Evolutionary conservation across 2,797 vertebrate species (phyloP).

Genomic region (Ceryle rudis): DNA sequence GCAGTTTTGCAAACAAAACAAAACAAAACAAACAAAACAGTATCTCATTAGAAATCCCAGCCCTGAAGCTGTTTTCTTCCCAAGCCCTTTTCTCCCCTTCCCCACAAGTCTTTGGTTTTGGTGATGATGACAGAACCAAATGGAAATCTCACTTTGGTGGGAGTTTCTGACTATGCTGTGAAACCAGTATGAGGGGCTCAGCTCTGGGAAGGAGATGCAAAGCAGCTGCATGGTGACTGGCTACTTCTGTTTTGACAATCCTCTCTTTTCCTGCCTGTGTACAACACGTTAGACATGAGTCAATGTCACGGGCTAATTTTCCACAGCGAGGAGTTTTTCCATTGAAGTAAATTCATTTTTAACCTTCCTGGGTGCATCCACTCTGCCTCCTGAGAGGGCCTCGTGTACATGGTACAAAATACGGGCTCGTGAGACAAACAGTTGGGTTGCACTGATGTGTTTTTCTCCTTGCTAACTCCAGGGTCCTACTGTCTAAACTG

Average conservation of each 20-base stretch:
- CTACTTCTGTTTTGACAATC: not conserved
- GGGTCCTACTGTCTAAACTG: not conserved
- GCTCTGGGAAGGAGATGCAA: not conserved
- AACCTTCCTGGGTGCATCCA: accelerated
- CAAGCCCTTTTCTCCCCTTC: not conserved
- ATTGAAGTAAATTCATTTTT: not conserved
- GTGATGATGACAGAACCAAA: not conserved
- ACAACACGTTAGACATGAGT: not conserved
- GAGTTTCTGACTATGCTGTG: not conserved
- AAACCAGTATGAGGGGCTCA: not conserved
- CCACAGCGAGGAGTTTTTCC: not conserved
- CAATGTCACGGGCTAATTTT: not conserved
- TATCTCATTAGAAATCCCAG: not conserved
- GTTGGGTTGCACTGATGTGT: not conserved
- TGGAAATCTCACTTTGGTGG: not conserved
- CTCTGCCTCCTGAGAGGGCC: not conserved
- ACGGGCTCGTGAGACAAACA: accelerated
- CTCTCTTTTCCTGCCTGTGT: not conserved
- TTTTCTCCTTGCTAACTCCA: not conserved
- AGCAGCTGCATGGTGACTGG: not conserved
- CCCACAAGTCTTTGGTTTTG: not conserved
- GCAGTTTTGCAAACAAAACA: not conserved
- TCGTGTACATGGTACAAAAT: accelerated
- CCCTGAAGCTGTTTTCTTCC: not conserved
- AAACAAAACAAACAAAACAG: too few species aligned